Base-by-base conservation (phyloP, 2,113 vertebrate genomes). In the Ascaphus truei region DNA sequence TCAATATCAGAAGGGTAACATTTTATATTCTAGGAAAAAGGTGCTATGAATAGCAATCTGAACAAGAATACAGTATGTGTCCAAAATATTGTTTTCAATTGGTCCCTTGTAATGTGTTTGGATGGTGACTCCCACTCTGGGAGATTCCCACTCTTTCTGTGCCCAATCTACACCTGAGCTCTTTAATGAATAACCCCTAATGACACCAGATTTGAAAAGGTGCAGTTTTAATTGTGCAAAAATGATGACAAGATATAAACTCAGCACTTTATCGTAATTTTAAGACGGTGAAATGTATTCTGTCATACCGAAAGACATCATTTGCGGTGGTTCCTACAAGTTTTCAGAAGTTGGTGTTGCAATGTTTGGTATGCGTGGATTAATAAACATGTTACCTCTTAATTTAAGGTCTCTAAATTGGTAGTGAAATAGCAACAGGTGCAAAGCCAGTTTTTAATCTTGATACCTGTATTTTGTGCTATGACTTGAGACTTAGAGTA, bases 201-300 rank as follows among this genome's bases (percentile, higher is more conserved):
- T n/a, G n/a, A 47, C 59, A 33, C 59, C 30, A 47, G 27, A 47
- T 26, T 33, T 62, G 59, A 62, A 62, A 62, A 47, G 41, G 30
- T 30, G n/a, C 41, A 47, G 59, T 41, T 62, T 39, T 47, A 62
- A 31, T n/a, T 62, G 59, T 33, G 59, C 22, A 62, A 16, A 62
- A 62, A 36, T 62, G 56, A 62, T 62, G 59, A 27, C 59, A 26
- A 47, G 33, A 62, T 41, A 45, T 41, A 31, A 33, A 62, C 26
- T 48, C 59, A 47, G n/a, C n/a, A n/a, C 33, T 39, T 62, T 47
- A 62, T 47, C 59, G 48, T 47, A 62, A 47, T 62, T 62, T 47
- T 1, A 33, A 62, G n/a, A n/a, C n/a, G n/a, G 59, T 33, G 59
- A 62, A 62, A 62, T 62, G 30, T 41, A 62, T 47, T 62, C 45